phyloP scores from a whole-genome alignment of 2,797 vertebrate genomes.

The Basileuterus tristriatus region DNA sequence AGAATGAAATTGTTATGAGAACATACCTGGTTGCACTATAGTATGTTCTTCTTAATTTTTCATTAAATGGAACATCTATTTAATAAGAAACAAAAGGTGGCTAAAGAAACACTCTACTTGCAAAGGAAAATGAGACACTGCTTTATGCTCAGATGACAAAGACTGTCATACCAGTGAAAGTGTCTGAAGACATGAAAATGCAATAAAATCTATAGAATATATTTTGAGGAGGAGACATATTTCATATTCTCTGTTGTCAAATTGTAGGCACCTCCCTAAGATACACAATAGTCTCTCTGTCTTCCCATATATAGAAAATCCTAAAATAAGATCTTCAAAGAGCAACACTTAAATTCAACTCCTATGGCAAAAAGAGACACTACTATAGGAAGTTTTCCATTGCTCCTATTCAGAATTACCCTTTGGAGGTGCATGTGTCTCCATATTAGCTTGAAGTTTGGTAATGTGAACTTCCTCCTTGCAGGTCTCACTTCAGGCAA shows the following conservation, averaged over 20 bases:
- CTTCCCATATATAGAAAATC: not conserved
- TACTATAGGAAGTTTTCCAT: not conserved
- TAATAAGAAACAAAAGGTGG: not conserved
- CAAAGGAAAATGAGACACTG: not conserved
- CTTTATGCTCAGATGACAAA: not conserved
- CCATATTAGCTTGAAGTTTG: not conserved
- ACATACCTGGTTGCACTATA: not conserved
- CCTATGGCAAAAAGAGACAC: not conserved
- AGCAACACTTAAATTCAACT: not conserved
- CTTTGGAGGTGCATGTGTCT: not conserved
- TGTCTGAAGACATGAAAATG: not conserved
- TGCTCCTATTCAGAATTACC: not conserved
- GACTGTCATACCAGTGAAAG: not conserved
- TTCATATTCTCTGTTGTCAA: not conserved
- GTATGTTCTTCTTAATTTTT: not conserved
- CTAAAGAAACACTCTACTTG: not conserved
- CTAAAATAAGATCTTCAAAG: not conserved
- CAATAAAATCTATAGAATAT: not conserved
- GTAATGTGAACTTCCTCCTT: not conserved
- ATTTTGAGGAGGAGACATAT: not conserved
- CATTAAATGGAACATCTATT: not conserved
- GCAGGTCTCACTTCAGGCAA: not conserved
- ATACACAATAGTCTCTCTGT: not conserved
- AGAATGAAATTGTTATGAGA: not conserved
- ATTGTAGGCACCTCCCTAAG: not conserved